Evolutionary conservation across 2,888 invertebrate genomes (phyloP).

Genomic region (Platycnemis pennipes): DNA sequence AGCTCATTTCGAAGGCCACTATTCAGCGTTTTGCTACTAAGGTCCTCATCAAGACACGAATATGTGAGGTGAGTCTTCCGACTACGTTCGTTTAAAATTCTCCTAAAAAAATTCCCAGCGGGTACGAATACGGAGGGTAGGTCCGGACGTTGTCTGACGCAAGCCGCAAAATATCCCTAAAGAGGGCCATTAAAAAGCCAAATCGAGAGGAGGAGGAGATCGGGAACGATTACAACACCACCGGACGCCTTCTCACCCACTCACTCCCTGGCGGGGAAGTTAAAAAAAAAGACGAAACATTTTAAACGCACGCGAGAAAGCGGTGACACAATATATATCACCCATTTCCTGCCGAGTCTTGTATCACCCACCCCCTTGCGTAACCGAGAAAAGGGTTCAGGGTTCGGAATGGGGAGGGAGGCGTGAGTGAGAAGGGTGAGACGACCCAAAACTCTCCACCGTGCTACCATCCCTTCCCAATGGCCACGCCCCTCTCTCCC

Average conservation of each 20-base stretch:
- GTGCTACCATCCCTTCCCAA: conserved; percentile 5
- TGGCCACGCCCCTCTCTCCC: not conserved
- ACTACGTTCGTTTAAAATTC: not conserved
- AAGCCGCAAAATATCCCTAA: not conserved
- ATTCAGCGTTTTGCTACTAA: too few relatives aligned
- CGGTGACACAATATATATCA: not conserved
- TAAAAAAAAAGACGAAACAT: not conserved
- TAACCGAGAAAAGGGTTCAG: not conserved
- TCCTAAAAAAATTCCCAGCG: not conserved
- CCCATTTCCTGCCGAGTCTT: not conserved
- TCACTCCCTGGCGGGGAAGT: not conserved
- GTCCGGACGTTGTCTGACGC: not conserved
- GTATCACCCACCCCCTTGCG: not conserved
- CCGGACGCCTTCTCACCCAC: not conserved
- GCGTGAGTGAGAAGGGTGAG: not conserved
- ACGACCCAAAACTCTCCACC: conserved; percentile 40
- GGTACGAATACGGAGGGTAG: not conserved
- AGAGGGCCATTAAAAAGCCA: not conserved
- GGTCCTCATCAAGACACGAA: too few relatives aligned
- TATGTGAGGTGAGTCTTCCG: not conserved
- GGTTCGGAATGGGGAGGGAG: not conserved
- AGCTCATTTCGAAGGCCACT: too few relatives aligned
- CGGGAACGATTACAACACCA: not conserved
- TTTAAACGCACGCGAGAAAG: conserved; percentile 17
- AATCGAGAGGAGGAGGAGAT: not conserved